A percentile compares a stretch with the other conserved stretches of the same genome.
phyloP scores from a whole-genome alignment of 2,797 vertebrate genomes.

The Petrocephalus sullivani region DNA sequence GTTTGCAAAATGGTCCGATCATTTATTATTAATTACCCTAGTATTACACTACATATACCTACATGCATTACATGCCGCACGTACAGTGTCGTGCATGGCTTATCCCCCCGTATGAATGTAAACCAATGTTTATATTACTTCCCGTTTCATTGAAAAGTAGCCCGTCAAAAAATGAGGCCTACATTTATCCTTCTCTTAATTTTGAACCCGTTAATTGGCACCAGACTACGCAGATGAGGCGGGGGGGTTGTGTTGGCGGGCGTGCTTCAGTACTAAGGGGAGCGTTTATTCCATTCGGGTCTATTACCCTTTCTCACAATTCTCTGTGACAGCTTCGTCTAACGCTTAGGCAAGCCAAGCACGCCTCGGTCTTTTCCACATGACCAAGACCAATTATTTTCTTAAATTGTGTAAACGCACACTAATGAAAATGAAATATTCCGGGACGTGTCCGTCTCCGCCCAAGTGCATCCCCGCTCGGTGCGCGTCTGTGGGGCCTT shows the following conservation, averaged over 20 bases:
- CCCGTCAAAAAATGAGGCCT: neutral
- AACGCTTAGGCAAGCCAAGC: neutral
- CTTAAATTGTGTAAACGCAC: neutral
- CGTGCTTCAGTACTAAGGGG: neutral
- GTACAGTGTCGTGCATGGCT: too few species aligned
- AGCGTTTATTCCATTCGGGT: neutral
- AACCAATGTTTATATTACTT: neutral
- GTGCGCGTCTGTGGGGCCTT: neutral
- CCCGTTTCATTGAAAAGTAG: neutral
- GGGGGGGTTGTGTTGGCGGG: neutral
- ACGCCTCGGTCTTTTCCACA: neutral
- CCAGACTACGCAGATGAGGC: neutral
- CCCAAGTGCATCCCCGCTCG: neutral
- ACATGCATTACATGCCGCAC: neutral
- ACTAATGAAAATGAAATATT: neutral
- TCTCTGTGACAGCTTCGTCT: neutral
- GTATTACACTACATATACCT: neutral
- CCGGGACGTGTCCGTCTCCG: neutral
- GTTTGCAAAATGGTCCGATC: neutral
- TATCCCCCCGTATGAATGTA: neutral
- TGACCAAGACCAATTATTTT: conserved; percentile 2
- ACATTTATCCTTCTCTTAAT: neutral
- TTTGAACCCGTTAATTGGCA: neutral
- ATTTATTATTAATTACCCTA: neutral
- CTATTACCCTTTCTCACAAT: neutral